These are phyloP conservation scores for Willisornis vidua DNA, from an alignment of 2,113 vertebrate genomes.

Conservation along the genomic window DNA sequence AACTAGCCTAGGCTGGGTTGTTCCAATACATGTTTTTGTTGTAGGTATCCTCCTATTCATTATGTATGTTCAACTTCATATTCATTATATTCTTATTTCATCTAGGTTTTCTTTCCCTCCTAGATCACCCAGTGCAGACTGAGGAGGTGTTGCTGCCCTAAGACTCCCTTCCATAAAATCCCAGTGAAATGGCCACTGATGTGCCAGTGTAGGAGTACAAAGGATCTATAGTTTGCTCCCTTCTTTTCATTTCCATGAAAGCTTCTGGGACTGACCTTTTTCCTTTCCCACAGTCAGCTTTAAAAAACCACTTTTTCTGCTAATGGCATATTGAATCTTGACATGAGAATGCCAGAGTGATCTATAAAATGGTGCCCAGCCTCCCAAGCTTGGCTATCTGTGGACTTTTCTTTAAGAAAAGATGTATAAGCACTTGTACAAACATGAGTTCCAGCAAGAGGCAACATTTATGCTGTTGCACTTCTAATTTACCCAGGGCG, in stretches of 20 bases:
- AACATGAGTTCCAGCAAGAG: neutral
- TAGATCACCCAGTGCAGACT: neutral
- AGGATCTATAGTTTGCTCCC: neutral
- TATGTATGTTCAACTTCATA: neutral
- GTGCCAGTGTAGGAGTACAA: neutral
- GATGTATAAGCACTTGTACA: neutral
- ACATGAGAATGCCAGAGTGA: neutral
- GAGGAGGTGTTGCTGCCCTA: neutral
- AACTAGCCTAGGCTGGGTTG: neutral
- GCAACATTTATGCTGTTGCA: neutral
- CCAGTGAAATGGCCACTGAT: neutral
- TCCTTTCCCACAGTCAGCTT: neutral
- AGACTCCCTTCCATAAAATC: neutral
- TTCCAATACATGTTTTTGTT: neutral
- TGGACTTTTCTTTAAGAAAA: neutral
- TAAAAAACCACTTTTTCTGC: neutral
- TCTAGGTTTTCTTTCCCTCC: neutral
- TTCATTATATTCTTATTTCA: neutral
- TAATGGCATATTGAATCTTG: neutral
- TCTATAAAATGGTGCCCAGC: neutral
- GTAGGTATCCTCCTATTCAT: neutral
- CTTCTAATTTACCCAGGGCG: neutral
- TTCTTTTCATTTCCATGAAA: neutral
- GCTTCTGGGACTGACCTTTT: neutral
- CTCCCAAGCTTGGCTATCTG: neutral